Evolutionary conservation across 2,797 vertebrate genomes (phyloP).

Genomic region (Hippopotamyrus pictus): DNA sequence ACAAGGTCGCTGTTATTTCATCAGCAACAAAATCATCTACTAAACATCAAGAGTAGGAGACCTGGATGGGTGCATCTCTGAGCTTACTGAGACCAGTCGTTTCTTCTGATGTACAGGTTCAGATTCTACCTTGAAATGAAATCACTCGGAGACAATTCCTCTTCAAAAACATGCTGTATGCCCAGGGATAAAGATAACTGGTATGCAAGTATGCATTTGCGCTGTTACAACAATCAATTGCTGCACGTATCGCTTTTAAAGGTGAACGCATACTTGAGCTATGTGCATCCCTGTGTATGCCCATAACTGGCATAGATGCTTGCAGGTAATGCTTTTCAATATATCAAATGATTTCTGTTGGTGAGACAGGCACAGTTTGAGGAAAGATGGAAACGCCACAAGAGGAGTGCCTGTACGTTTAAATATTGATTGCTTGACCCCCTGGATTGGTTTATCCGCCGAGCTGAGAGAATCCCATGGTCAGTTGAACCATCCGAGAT

Average conservation of each 20-base stretch:
- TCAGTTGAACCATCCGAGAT: background rate
- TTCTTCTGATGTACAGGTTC: background rate
- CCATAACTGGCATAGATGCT: background rate
- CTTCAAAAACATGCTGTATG: background rate
- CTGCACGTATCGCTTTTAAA: background rate
- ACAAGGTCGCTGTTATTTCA: background rate
- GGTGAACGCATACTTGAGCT: background rate
- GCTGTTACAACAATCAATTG: background rate
- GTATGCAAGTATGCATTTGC: background rate
- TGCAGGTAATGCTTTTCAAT: background rate
- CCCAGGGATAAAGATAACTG: background rate
- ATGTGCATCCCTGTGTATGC: background rate
- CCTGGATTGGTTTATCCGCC: background rate
- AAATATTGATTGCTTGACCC: background rate
- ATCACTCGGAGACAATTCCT: background rate
- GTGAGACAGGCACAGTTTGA: background rate
- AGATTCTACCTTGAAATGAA: background rate
- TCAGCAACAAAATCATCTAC: conserved; percentile 2
- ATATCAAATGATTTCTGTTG: background rate
- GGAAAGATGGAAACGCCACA: background rate
- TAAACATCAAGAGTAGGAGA: background rate
- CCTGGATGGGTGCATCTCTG: background rate
- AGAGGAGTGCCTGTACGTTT: background rate
- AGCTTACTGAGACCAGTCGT: background rate
- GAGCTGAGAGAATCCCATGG: background rate